phyloP scores from a whole-genome alignment of 2,113 vertebrate genomes.

The Morone saxatilis region DNA sequence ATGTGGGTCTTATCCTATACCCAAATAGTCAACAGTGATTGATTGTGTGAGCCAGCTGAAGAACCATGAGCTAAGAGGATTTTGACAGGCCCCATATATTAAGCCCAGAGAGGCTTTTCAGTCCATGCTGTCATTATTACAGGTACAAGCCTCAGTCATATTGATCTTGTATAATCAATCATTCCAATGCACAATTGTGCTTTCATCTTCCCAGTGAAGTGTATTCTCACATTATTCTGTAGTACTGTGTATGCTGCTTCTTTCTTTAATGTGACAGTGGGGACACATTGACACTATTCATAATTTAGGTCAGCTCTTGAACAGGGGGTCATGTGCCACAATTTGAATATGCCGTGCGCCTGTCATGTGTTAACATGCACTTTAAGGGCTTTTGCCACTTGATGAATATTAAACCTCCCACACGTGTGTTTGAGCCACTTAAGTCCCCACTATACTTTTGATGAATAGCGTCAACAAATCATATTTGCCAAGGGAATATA shows the following conservation, averaged over 20 bases:
- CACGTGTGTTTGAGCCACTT: slow-evolving; percentile 9
- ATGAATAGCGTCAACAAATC: slow-evolving; percentile 52
- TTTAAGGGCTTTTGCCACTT: slow-evolving; percentile 63
- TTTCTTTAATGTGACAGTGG: slow-evolving; percentile 35
- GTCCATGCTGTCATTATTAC: slow-evolving; percentile 53
- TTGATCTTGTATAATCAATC: slow-evolving; percentile 56
- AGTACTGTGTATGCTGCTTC: background rate
- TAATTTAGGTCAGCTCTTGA: slow-evolving; percentile 60
- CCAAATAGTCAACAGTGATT: slow-evolving; percentile 62
- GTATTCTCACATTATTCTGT: background rate
- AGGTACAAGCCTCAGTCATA: slow-evolving; percentile 43
- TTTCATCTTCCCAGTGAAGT: slow-evolving; percentile 21
- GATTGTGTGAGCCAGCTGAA: slow-evolving; percentile 51
- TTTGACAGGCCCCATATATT: slow-evolving; percentile 71
- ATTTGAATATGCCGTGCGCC: slow-evolving; percentile 42
- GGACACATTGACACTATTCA: slow-evolving; percentile 33
- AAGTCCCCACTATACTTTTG: slow-evolving; percentile 35
- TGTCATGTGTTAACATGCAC: slow-evolving; percentile 55
- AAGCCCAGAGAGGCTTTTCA: slow-evolving; percentile 53
- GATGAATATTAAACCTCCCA: slow-evolving; percentile 59
- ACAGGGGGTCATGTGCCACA: slow-evolving; percentile 37
- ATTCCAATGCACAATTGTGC: slow-evolving; percentile 40
- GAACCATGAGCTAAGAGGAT: slow-evolving; percentile 59
- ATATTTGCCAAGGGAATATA: slow-evolving; percentile 34
- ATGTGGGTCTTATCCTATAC: slow-evolving; percentile 17